Conservation (phyloP, 2,888 invertebrate species). For the Abrostola tripartita region DNA sequence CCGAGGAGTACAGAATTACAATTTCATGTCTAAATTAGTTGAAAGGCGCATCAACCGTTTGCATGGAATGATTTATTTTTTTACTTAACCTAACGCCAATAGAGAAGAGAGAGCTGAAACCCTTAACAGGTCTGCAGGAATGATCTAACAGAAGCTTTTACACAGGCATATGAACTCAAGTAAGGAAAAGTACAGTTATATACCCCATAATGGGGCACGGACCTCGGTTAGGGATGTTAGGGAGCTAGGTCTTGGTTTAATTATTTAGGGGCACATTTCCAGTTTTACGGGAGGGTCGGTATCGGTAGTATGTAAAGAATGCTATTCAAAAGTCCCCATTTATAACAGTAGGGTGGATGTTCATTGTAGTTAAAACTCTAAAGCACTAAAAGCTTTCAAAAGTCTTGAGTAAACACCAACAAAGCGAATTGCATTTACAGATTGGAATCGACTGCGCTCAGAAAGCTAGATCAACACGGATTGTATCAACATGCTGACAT, state of each 20-base stretch:
- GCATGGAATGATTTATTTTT: background rate
- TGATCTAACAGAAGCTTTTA: no score
- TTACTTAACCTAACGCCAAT: background rate
- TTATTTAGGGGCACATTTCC: no score
- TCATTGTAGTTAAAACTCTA: slow-evolving; percentile 12
- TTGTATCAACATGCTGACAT: no score
- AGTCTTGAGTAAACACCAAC: slow-evolving; percentile 29
- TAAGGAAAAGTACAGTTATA: no score
- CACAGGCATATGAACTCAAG: no score
- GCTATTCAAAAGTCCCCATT: slow-evolving; percentile 12
- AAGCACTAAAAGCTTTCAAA: slow-evolving; percentile 28
- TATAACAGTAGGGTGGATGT: slow-evolving; percentile 20
- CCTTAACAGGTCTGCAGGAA: no score
- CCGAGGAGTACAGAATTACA: slow-evolving; percentile 29
- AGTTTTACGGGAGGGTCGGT: no score
- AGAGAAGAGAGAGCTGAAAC: no score
- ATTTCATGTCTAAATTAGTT: slow-evolving; percentile 24
- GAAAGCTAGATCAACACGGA: no score
- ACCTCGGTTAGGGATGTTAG: no score
- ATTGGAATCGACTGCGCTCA: slow-evolving; percentile 24
- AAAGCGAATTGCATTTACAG: slow-evolving; percentile 42
- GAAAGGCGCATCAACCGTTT: background rate
- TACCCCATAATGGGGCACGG: no score
- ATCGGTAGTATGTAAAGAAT: background rate
- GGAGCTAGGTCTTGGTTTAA: no score